Conservation (phyloP, 2,113 vertebrate genomes). For the Machaerirhynchus nigripectus region DNA sequence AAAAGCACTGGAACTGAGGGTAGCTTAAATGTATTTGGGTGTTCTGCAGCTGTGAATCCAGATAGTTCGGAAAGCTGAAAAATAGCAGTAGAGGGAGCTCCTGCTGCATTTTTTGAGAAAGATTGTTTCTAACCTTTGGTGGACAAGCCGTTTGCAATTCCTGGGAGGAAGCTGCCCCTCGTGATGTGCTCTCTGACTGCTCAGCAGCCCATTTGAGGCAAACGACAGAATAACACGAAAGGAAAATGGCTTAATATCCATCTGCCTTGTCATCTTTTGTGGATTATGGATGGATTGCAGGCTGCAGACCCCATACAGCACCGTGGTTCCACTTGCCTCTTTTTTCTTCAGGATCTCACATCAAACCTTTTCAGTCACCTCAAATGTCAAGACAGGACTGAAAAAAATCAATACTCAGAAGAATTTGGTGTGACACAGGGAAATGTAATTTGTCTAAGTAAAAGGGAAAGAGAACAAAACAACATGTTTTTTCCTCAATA, state of each 20-base stretch:
- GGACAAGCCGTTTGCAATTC: background rate
- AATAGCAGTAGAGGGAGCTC: constrained; percentile 60
- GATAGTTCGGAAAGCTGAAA: background rate
- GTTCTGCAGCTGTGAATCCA: background rate
- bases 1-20: background rate
- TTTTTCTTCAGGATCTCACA: background rate
- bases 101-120: background rate
- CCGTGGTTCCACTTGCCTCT: background rate
- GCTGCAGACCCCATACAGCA: background rate
- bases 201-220: background rate
- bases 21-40: background rate
- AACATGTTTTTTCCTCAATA: background rate
- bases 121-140: background rate
- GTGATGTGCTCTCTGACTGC: background rate
- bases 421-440: background rate
- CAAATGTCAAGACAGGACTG: constrained; percentile 26
- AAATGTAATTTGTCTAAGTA: constrained; percentile 44
- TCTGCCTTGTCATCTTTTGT: background rate
- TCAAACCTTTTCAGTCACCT: constrained; percentile 27
- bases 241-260: background rate
- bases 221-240: background rate
- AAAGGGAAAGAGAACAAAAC: background rate
- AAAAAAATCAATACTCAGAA: constrained; percentile 44
- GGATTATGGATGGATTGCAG: background rate
- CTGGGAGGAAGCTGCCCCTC: background rate